phyloP scores from a whole-genome alignment of 2,797 vertebrate genomes.

The Nothura maculosa region DNA sequence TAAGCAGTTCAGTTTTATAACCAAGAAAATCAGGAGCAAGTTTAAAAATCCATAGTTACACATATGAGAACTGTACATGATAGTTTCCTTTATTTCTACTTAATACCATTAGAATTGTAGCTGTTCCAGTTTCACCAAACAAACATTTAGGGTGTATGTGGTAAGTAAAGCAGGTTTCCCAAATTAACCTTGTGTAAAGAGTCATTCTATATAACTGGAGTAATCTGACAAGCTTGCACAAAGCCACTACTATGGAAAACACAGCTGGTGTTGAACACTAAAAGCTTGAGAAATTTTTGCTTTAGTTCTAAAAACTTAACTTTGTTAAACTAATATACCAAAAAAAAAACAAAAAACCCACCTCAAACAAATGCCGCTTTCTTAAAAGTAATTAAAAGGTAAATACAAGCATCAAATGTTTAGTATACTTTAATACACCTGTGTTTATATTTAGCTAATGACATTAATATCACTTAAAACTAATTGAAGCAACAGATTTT shows the following conservation, averaged over 20 bases:
- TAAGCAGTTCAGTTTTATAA: not conserved
- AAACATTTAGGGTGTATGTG: not conserved
- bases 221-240: not conserved
- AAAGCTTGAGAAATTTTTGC: not conserved
- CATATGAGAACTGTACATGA: not conserved
- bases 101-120: not conserved
- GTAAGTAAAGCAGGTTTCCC: not conserved
- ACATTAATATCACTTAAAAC: not conserved
- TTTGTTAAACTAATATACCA: not conserved
- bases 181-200: not conserved
- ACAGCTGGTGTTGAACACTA: not conserved
- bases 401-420: not conserved
- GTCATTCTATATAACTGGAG: not conserved
- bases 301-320: not conserved
- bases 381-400: not conserved
- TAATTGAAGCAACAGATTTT: not conserved
- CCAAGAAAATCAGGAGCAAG: not conserved
- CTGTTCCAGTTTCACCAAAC: not conserved
- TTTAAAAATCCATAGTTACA: not conserved
- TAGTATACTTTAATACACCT: not conserved
- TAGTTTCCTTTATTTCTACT: not conserved
- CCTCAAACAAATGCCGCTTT: not conserved
- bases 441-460: not conserved
- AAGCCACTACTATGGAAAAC: not conserved
- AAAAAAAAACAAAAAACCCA: not conserved